Evolutionary conservation across 2,888 invertebrate genomes (phyloP), one percentile per base, ranked within the genome.

Genomic region (Sacculina carcini): DNA sequence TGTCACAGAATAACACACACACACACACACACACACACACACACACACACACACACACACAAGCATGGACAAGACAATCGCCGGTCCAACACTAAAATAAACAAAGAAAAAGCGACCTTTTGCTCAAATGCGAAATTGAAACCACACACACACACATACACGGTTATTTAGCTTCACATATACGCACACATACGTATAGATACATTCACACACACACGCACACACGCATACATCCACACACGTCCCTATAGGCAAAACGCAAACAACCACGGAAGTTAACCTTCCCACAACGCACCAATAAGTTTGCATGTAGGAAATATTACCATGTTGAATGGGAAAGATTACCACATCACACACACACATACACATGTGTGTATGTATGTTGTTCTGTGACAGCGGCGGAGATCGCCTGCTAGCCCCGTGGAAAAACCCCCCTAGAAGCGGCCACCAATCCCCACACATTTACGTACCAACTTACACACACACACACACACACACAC

Each of bases 401-500:
- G 19, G n/a, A 36, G n/a, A 36, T 36, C n/a, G n/a, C n/a, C 19
- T 16, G n/a, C n/a, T 36, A 36, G 5, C n/a, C n/a, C 10, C n/a
- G n/a, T 34, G n/a, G 10, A 34, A 12, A 34, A 12, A 34, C n/a
- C 10, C n/a, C 21, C 10, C 16, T 19, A 12, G 9, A 12, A n/a
- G 16, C 10, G 10, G 21, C 21, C 12, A 9, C 16, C 21, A 40
- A 9, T 40, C 12, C 21, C 10, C 29, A 7, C 29, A 9, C 29
- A 7, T 7, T 28, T 46, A 46, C 29, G 29, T 46, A 46, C 29
- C 24, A 28, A 46, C 29, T 28, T 46, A 46, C 29, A 46, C 29
- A 46, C 29, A 46, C 34, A 48, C 34, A 48, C 34, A 48, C 10
- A 40, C 34, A 48, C 10, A 40, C 34, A 48, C 31, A 19, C 14